Evolutionary conservation across 2,888 invertebrate species (phyloP), one percentile per base, ranked within the genome.

Genomic region (Acronicta psi): DNA sequence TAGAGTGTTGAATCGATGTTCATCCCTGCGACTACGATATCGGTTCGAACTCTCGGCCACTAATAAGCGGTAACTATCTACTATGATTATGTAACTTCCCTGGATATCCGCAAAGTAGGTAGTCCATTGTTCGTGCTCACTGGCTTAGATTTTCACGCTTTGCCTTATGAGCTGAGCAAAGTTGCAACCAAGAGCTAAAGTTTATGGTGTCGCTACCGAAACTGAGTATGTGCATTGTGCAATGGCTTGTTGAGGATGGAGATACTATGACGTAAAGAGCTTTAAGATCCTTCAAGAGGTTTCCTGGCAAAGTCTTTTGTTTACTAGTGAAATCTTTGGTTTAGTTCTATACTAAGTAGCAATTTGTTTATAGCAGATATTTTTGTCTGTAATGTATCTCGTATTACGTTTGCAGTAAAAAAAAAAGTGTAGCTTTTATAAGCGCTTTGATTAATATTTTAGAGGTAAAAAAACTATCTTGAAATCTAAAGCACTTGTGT

Each of bases 1-100:
- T 38, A 40, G n/a, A 31, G 10, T n/a, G 41, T 29, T 36, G 37
- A 31, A 45, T 37, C 23, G 51, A 55, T 18, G 36, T 41, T 43
- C 23, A 42, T 55, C 18, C 40, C 43, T 59, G 34, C 42, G 54
- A 73, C 60, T 69, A 66, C 41, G 45, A 61, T 56, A 72, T 61
- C 59, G 53, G 57, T 62, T 62, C 7, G 36, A 47, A 66, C 55
- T 59, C 59, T 53, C 37, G 53, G 20, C 41, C 14, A 44, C 50
- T 64, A 53, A 45, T 62, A 56, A 61, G 54, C 13, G 47, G 42
- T 41, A 61, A 66, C 63, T 73, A 74, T 59, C 31, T 16, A 57
- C 46, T 57, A 46, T 46, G 25, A 17, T 45, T 57, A 55, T 38
- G 41, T 45, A 71, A 69, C 41, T 61, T 61, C 45, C 44, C 18